Conservation (phyloP, 1,140 invertebrate genomes). For the Drosophila tani region DNA sequence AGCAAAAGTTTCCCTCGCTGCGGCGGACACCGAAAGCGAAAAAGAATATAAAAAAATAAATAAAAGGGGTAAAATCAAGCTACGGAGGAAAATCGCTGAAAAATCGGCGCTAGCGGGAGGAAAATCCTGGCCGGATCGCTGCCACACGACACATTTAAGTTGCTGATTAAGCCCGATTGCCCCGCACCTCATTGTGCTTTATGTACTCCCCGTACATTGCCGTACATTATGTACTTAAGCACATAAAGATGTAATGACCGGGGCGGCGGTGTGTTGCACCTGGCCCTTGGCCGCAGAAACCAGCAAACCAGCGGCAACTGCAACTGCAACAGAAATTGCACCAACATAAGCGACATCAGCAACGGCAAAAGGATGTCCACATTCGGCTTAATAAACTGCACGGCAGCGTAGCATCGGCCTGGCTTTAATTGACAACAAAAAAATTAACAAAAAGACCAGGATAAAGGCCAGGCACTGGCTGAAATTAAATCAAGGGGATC, state of each 20-base stretch:
- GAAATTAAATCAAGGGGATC: not conserved
- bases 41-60: not conserved
- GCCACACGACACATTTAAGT: conserved; percentile 81
- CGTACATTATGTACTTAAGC: conserved; percentile 74
- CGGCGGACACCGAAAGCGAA: not conserved
- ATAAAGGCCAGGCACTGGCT: not conserved
- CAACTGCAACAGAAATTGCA: not conserved
- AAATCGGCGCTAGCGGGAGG: conserved; percentile 12
- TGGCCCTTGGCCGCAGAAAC: conserved; percentile 42
- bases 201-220: conserved; percentile 29
- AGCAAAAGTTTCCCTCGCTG: conserved; percentile 47
- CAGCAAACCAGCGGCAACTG: conserved; percentile 10
- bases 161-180: conserved; percentile 73
- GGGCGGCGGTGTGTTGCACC: conserved; percentile 33
- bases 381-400: conserved; percentile 75
- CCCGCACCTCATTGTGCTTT: not conserved
- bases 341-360: not conserved
- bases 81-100: not conserved
- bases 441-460: not conserved
- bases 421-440: conserved; percentile 72
- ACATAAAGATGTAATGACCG: conserved; percentile 79
- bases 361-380: conserved; percentile 25
- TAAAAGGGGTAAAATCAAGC: not conserved
- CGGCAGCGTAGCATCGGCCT: conserved; percentile 23
- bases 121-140: conserved; percentile 64